Conservation (phyloP, 1,140 invertebrate species). For the Laupala kohalensis region DNA sequence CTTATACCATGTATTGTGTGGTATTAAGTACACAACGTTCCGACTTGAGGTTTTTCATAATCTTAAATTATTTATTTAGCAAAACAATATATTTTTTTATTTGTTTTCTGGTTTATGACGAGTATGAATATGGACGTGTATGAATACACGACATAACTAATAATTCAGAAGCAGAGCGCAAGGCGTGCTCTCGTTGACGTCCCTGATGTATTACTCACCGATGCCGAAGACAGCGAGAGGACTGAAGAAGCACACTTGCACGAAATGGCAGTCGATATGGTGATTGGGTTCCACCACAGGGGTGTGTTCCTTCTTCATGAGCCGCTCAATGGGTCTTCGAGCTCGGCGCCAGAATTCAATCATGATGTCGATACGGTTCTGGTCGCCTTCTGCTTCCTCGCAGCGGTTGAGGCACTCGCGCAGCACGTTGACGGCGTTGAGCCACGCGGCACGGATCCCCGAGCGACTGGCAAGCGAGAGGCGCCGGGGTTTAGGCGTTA, state of each 20-base stretch:
- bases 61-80: too few species aligned
- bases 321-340: neutral
- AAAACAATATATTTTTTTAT: too few species aligned
- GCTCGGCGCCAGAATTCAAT: neutral
- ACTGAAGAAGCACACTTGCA: neutral
- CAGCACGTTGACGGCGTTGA: neutral
- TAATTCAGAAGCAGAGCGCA: too few species aligned
- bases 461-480: neutral
- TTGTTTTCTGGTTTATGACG: too few species aligned
- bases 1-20: too few species aligned
- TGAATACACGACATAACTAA: too few species aligned
- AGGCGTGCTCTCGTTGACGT: too few species aligned
- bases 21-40: too few species aligned
- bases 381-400: neutral
- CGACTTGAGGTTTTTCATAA: too few species aligned
- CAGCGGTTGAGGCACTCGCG: neutral
- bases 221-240: neutral
- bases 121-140: too few species aligned
- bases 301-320: neutral
- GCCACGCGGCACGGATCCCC: neutral
- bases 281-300: neutral
- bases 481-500: neutral
- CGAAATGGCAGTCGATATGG: neutral
- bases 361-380: neutral
- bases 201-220: too few species aligned